Evolutionary conservation across 1,140 invertebrate genomes (phyloP), one percentile per base, ranked within the genome.

Genomic region (Pseudomyrmex flavicornis): DNA sequence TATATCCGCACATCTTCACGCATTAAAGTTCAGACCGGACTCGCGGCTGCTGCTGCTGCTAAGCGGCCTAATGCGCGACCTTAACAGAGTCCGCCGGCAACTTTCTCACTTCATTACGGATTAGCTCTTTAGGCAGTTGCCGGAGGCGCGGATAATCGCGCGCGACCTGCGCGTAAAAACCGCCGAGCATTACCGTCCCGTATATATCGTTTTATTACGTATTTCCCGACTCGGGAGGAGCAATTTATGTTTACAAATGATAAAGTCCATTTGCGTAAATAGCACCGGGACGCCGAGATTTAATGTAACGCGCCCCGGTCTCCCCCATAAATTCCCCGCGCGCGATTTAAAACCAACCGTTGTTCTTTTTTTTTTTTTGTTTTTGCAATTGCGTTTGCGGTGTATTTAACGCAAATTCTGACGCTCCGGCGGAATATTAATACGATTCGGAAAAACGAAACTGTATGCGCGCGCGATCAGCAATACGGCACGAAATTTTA

Each of bases 61-160:
- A 89, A 83, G 74, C 88, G 62, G 65, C 35, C 76, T 88, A 87
- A 82, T 69, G 88, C 74, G 52, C 79, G 9, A 70, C 88, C 77
- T 87, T 80, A 35, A 66, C 63, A 56, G 82, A 65, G 44, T 22
- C 46, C 35, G 46, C 35, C 59, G 50, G 74, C 80, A 89, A 90
- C 85, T 90, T 90, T 87, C 85, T 68, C 88, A 56, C 85, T 75
- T 35, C 58, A 46, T 54, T 35, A 35, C 35, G 83, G 83, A 89
- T 88, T 89, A 88, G 88, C 87, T 75, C 82, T 88, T 89, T 86
- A 72, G 73, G 80, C 72, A 73, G 82, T 86, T 79, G 22, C 84
- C 46, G 68, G 50, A 59, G 66, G 63, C 79, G 15, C n/a, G 61
- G 84, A 86, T 88, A 89, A 86, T 89, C 84, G 84, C 20, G 48